A percentile compares a stretch with the other conserved stretches of the same genome.
phyloP scores from a whole-genome alignment of 2,888 invertebrate species.

The Bruchidius siliquastri region DNA sequence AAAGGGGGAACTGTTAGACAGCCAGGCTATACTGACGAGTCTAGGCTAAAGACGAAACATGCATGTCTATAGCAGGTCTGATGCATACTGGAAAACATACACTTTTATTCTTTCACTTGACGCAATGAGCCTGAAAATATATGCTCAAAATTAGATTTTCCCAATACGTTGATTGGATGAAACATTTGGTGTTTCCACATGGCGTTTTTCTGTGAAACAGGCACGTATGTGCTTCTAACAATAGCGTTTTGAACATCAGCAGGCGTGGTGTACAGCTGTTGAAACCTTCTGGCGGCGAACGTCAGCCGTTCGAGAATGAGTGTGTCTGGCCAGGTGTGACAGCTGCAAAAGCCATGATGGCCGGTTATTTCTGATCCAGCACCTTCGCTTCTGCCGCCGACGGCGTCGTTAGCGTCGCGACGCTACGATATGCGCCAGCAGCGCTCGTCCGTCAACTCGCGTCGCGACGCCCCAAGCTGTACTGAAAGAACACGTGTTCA shows the following conservation, averaged over 20 bases:
- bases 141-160: background rate
- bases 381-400: background rate
- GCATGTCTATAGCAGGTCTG: too few relatives aligned
- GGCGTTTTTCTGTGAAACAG: background rate
- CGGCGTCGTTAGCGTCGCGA: background rate
- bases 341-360: background rate
- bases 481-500: background rate
- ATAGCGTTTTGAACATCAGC: background rate
- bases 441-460: too few relatives aligned
- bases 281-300: background rate
- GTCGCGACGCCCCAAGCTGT: background rate
- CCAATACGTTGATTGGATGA: background rate
- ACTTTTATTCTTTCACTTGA: too few relatives aligned
- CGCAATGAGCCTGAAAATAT: too few relatives aligned
- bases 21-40: too few relatives aligned
- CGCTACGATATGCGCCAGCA: background rate
- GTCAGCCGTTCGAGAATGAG: background rate
- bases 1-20: too few relatives aligned
- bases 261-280: background rate
- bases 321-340: background rate
- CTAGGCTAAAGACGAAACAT: too few relatives aligned
- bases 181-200: background rate
- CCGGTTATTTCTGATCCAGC: background rate
- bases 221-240: background rate
- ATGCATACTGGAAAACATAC: too few relatives aligned